These are phyloP conservation scores for Conistra vaccinii DNA, from an alignment of 2,888 invertebrate species.

Conservation along the genomic window DNA sequence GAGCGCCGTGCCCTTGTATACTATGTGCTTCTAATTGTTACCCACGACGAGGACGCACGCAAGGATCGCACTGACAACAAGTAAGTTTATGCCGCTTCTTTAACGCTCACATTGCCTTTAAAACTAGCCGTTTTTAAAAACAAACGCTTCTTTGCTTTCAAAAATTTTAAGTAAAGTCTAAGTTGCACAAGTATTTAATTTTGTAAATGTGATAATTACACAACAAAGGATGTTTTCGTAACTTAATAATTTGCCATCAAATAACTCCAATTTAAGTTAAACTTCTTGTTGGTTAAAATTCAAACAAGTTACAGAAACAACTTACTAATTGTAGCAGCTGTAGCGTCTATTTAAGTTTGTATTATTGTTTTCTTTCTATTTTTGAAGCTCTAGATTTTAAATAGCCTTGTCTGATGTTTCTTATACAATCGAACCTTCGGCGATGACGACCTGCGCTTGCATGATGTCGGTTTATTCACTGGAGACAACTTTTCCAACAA, in stretches of 20 bases:
- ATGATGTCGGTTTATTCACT: slow-evolving; percentile 11
- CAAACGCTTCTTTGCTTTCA: slow-evolving; percentile 48
- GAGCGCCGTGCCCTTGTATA: slow-evolving; percentile 75
- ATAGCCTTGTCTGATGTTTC: slow-evolving; percentile 13
- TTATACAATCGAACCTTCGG: slow-evolving; percentile 19
- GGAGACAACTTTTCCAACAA: slow-evolving; percentile 3
- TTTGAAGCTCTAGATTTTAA: slow-evolving; percentile 20
- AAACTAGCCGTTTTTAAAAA: slow-evolving; percentile 18
- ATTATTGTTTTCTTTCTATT: slow-evolving; percentile 34
- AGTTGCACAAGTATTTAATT: slow-evolving; percentile 13
- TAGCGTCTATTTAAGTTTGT: slow-evolving; percentile 32
- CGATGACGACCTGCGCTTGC: slow-evolving; percentile 18
- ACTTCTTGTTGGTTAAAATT: slow-evolving; percentile 36
- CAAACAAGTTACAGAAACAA: slow-evolving; percentile 32
- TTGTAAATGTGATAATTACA: slow-evolving; percentile 3
- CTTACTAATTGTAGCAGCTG: slow-evolving; percentile 26
- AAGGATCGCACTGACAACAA: slow-evolving; percentile 67
- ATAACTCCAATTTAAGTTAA: slow-evolving; percentile 19
- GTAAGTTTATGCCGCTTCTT: slow-evolving; percentile 75
- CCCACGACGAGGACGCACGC: slow-evolving; percentile 65
- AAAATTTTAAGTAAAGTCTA: slow-evolving; percentile 6
- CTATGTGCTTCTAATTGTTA: slow-evolving; percentile 77
- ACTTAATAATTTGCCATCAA: slow-evolving; percentile 28
- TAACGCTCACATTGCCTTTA: slow-evolving; percentile 33
- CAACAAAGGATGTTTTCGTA: slow-evolving; percentile 33